Conservation (phyloP, 2,888 invertebrate species). For the Lacanobia oleracea region DNA sequence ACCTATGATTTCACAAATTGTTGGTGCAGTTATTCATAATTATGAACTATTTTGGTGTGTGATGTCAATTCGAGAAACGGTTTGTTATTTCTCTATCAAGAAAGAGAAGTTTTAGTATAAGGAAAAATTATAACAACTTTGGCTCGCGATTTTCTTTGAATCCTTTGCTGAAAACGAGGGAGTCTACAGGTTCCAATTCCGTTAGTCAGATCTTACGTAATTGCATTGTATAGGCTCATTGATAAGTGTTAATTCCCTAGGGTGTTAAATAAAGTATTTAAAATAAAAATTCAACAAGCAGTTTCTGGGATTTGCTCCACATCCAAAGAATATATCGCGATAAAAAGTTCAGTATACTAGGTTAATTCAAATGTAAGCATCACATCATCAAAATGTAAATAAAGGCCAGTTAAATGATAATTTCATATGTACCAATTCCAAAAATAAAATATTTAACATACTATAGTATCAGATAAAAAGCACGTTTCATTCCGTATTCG, state of each 20-base stretch:
- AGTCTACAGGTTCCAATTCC: constrained; percentile 63
- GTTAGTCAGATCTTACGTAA: constrained; percentile 59
- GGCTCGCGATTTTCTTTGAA: constrained; percentile 30
- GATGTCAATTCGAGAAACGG: constrained; percentile 56
- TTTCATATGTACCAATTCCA: constrained; percentile 46
- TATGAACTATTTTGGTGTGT: constrained; percentile 38
- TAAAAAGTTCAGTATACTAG: constrained; percentile 47
- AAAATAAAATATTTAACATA: constrained; percentile 54
- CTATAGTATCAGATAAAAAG: constrained; percentile 33
- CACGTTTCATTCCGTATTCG: constrained; percentile 50
- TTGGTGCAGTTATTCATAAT: constrained; percentile 77
- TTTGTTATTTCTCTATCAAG: constrained; percentile 36
- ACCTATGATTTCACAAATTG: constrained; percentile 84
- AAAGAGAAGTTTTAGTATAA: constrained; percentile 36
- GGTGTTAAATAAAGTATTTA: constrained; percentile 11
- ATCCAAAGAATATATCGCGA: constrained; percentile 23
- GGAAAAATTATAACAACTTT: constrained; percentile 1
- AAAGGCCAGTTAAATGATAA: constrained; percentile 64
- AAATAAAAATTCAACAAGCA: constrained; percentile 7
- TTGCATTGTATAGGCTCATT: constrained; percentile 47
- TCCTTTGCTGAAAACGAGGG: constrained; percentile 32
- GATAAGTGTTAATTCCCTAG: constrained; percentile 43
- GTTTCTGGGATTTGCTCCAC: constrained; percentile 41
- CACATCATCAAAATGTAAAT: constrained; percentile 64
- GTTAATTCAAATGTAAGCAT: constrained; percentile 55